phyloP scores from a whole-genome alignment of 1,140 invertebrate genomes.

The Coptotermes formosanus region DNA sequence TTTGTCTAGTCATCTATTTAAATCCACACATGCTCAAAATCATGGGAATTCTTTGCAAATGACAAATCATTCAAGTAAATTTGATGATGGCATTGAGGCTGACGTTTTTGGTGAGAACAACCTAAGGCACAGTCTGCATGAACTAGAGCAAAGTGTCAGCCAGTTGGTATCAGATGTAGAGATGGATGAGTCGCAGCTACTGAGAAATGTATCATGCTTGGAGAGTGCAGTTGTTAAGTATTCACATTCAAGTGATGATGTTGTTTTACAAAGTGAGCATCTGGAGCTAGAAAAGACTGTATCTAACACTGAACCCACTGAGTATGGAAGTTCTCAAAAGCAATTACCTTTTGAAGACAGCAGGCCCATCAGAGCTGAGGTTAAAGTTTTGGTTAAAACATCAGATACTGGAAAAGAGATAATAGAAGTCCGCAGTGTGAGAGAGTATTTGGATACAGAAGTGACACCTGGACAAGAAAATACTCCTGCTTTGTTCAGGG shows the following conservation, averaged over 20 bases:
- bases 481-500: no score
- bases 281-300: no score
- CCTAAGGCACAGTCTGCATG: conserved; percentile 22
- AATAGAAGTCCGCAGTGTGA: conserved; percentile 54
- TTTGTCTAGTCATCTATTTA: background rate
- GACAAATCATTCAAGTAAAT: no score
- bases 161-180: conserved; percentile 38
- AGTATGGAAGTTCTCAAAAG: no score
- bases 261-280: no score
- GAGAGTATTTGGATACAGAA: conserved; percentile 47
- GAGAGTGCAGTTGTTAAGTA: no score
- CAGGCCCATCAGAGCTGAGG: conserved; percentile 47
- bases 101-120: background rate
- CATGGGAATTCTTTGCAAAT: no score
- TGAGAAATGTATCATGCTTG: no score
- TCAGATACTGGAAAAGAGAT: conserved; percentile 51
- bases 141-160: conserved; percentile 37
- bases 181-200: conserved; percentile 31
- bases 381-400: conserved; percentile 55
- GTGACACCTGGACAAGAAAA: background rate
- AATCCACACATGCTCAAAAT: background rate
- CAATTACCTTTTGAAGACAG: conserved; percentile 29
- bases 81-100: no score
- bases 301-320: no score
- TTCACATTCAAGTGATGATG: no score